Evolutionary conservation across 2,888 invertebrate genomes (phyloP).

Genomic region (Hofmannophila pseudospretella): DNA sequence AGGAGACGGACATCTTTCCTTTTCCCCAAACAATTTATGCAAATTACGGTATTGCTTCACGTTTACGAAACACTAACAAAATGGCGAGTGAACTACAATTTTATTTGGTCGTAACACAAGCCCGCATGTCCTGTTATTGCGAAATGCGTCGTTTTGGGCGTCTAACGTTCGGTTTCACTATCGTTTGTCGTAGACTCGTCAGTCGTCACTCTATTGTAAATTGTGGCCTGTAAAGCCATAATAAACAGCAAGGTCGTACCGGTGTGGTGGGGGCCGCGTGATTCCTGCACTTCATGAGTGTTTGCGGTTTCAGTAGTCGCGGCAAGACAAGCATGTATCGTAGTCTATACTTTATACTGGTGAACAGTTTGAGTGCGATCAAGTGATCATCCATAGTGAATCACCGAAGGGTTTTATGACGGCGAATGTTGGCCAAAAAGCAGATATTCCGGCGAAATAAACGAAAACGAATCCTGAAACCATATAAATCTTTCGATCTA

Average conservation of each 20-base stretch:
- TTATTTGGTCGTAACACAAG: slow-evolving; percentile 28
- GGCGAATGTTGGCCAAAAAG: no score
- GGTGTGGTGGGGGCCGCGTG: slow-evolving; percentile 53
- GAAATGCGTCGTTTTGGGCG: slow-evolving; percentile 41
- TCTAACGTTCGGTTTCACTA: slow-evolving; percentile 58
- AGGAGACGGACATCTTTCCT: slow-evolving; percentile 10
- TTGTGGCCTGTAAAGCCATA: slow-evolving; percentile 71
- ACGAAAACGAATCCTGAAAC: no score
- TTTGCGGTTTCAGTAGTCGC: slow-evolving; percentile 43
- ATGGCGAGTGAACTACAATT: slow-evolving; percentile 25
- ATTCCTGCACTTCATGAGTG: slow-evolving; percentile 41
- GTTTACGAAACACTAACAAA: slow-evolving; percentile 30
- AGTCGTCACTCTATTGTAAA: slow-evolving; percentile 72
- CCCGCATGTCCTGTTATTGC: slow-evolving; percentile 50
- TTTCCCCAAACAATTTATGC: slow-evolving; percentile 34
- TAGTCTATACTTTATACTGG: no score
- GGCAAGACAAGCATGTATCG: no score
- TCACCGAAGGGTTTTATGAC: no score
- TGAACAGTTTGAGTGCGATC: no score
- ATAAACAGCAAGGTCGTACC: slow-evolving; percentile 70
- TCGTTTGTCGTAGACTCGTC: slow-evolving; percentile 63
- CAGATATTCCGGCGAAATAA: neutral
- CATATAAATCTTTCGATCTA: no score
- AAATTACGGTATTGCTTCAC: slow-evolving; percentile 35
- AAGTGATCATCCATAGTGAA: no score